Evolutionary conservation across 2,888 invertebrate species (phyloP), one percentile per base, ranked within the genome.

Genomic region (Pelosia muscerda): DNA sequence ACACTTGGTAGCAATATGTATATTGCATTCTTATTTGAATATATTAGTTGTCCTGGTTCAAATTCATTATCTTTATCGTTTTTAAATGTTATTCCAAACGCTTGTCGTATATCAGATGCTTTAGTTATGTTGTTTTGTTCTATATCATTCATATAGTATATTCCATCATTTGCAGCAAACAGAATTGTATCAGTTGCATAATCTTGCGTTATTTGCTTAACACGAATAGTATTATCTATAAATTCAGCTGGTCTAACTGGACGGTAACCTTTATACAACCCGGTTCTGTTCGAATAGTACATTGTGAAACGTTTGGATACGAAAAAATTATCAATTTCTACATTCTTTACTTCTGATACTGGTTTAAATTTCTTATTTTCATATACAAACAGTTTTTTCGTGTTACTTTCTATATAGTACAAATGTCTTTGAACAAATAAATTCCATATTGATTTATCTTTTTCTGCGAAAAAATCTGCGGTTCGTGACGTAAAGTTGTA

Each of bases 291-390:
- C 0, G 90, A 85, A 57, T 87, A 92, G 64, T 92, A 94, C 49
- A 94, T 81, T 31, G 90, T 88, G 0, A 78, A 77, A 0, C 81
- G 72, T 77, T 86, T 91, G 0, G 92, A 88, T 2, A 92, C 85
- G n/a, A 87, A 91, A 68, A 94, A 94, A 62, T 86, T 77, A 49
- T 94, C 92, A 0, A 94, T 75, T 77, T 94, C 92, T n/a, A 90
- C 86, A 31, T 86, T 72, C 0, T 69, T 58, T 2, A 92, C 90
- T 84, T 91, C 90, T 0, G 85, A 77, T 0, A 94, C 92, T 67
- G 72, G 76, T 0, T 87, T 84, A 54, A 93, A 94, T 2, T 60
- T 76, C 8, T 90, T 87, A 13, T 87, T 81, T 71, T 86, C 77
- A 64, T 89, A 92, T 0, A 93, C 89, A 49, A 77, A 86, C 0